These are phyloP conservation scores for Danaus plexippus DNA, from an alignment of 1,140 invertebrate species.

Conservation along the genomic window DNA sequence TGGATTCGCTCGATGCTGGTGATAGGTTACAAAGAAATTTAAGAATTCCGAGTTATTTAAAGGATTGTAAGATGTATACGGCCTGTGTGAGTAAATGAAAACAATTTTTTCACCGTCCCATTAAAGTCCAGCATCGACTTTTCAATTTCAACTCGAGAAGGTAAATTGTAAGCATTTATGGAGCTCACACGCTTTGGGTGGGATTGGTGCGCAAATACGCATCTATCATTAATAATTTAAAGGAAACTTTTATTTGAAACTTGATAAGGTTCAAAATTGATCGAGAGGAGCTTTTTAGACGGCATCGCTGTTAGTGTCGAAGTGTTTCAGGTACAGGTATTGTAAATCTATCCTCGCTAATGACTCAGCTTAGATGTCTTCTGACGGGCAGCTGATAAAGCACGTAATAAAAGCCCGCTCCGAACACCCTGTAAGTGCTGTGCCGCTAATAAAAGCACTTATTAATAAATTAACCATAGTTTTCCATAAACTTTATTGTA, in stretches of 20 bases:
- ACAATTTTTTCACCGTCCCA: constrained; percentile 38
- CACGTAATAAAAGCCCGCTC: constrained; percentile 20
- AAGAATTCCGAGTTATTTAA: too few species aligned
- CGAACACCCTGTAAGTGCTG: constrained; percentile 1
- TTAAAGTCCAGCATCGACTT: constrained; percentile 40
- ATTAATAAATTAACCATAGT: too few species aligned
- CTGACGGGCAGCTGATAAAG: constrained; percentile 16
- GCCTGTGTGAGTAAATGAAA: background rate
- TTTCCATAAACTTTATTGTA: too few species aligned
- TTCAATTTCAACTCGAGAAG: constrained; percentile 54
- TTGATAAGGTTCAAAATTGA: constrained; percentile 17
- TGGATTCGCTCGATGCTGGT: too few species aligned
- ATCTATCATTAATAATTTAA: background rate
- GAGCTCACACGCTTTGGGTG: constrained; percentile 50
- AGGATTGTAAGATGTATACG: too few species aligned
- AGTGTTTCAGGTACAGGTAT: constrained; percentile 45
- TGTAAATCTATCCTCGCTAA: constrained; percentile 55
- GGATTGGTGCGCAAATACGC: constrained; percentile 23
- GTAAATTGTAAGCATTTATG: constrained; percentile 61
- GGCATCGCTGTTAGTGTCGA: constrained; percentile 14
- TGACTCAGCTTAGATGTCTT: constrained; percentile 40
- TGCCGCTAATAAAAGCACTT: constrained; percentile 1
- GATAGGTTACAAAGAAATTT: too few species aligned
- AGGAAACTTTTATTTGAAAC: constrained; percentile 2
- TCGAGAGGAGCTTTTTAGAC: background rate